Evolutionary conservation across 2,113 vertebrate genomes (phyloP).

Genomic region (Emydura subglobosa): DNA sequence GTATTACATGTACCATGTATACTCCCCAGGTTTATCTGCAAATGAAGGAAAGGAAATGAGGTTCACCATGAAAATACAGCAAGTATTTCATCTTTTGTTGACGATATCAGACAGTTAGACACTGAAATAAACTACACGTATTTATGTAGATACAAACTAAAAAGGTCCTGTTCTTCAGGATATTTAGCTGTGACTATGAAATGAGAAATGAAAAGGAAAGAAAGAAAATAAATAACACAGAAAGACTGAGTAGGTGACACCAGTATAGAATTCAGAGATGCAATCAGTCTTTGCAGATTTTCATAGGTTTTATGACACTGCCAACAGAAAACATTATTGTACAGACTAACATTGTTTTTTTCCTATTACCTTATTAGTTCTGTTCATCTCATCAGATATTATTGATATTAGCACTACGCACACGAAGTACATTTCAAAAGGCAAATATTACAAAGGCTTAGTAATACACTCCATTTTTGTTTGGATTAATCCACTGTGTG

Average conservation of each 20-base stretch:
- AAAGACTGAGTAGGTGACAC: not conserved
- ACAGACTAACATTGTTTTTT: slow-evolving; percentile 51
- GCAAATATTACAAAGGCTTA: not conserved
- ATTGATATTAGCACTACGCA: not conserved
- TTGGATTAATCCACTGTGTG: not conserved
- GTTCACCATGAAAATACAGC: not conserved
- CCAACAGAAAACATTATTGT: slow-evolving; percentile 58
- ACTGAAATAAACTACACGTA: not conserved
- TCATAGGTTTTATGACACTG: slow-evolving; percentile 29
- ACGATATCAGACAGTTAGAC: not conserved
- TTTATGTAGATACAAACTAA: not conserved
- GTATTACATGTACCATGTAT: not conserved
- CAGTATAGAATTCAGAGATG: not conserved
- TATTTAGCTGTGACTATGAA: not conserved
- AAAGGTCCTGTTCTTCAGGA: slow-evolving; percentile 11
- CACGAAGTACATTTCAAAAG: slow-evolving; percentile 19
- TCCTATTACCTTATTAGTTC: slow-evolving; percentile 50
- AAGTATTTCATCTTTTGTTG: not conserved
- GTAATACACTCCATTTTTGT: not conserved
- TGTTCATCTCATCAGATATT: slow-evolving; percentile 47
- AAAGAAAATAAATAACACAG: not conserved
- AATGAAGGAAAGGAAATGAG: not conserved
- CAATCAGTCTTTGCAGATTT: slow-evolving; percentile 4
- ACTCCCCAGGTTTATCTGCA: not conserved
- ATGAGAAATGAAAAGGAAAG: not conserved